Evolutionary conservation across 2,113 vertebrate species (phyloP).

Genomic region (Potamarius usumacintae): DNA sequence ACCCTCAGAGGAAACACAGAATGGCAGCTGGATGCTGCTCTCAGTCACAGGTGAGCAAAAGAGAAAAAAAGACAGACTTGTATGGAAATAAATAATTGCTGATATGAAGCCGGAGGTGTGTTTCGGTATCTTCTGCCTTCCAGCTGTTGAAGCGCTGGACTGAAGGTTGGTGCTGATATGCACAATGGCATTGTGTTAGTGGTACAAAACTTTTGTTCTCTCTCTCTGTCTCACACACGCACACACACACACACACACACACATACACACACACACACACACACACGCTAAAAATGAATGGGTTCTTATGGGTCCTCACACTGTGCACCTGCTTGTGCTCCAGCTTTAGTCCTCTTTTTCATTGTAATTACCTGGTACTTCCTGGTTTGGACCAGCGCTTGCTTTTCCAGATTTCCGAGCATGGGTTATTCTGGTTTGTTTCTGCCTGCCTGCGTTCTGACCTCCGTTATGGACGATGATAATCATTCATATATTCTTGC

Average conservation of each 20-base stretch:
- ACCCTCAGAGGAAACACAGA: constrained; percentile 79
- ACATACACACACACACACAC: background rate
- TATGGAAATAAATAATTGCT: background rate
- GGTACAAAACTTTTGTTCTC: background rate
- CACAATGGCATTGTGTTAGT: constrained; percentile 16
- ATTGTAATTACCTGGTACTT: too few relatives aligned
- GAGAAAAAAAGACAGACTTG: background rate
- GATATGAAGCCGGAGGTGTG: background rate
- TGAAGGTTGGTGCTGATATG: background rate
- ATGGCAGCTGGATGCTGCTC: constrained; percentile 87
- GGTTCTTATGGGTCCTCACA: background rate
- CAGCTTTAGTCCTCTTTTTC: background rate
- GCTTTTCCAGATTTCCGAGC: too few relatives aligned
- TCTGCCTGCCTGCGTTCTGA: too few relatives aligned
- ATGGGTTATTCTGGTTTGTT: too few relatives aligned
- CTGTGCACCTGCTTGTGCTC: constrained; percentile 35
- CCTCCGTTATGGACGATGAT: too few relatives aligned
- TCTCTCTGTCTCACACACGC: background rate
- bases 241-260: background rate
- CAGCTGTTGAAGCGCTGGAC: constrained; percentile 22
- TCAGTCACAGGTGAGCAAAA: constrained; percentile 79
- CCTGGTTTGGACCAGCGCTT: too few relatives aligned
- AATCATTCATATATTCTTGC: too few relatives aligned
- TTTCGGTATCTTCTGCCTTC: background rate
- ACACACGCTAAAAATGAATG: constrained; percentile 13